Evolutionary conservation across 2,113 vertebrate genomes (phyloP), one percentile per base, ranked within the genome.

Genomic region (Illadopsis cleaveri): DNA sequence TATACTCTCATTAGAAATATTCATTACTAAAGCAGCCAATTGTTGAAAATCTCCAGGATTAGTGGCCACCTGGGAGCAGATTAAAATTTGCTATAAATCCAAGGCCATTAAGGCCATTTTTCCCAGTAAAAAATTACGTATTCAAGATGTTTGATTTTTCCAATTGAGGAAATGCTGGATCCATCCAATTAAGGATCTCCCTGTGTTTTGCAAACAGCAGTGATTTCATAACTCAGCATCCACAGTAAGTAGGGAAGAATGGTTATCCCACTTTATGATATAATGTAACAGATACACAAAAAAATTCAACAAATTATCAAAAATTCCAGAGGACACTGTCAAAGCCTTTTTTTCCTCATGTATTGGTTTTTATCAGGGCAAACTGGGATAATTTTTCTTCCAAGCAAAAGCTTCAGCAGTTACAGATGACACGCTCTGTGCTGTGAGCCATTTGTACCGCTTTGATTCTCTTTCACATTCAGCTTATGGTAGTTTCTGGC

Each of bases 41-140:
- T 88, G 38, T 13, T 89, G 18, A 69, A 90, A 82, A 81, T 93
- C 68, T 96, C 75, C 30, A 71, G 66, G 69, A 92, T 93, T 97
- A 94, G 95, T 82, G 85, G 79, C 89, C 66, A 20, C 65, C 60
- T 85, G 64, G 92, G 84, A 96, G 82, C 51, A 94, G 83, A 54
- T 94, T 93, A 94, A 96, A 93, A 8, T 65, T 87, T 82, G 48
- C 64, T 94, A 60, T 73, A 77, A 89, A 94, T 72, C 45, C 51
- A 92, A 96, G 66, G 50, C 90, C 85, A 95, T 97, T 97, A 96
- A 97, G 60, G 90, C 31, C n/a, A 85, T 94, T 97, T 96, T 53
- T 33, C 18, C 66, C 25, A 35, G 45, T 70, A 73, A n/a, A 65
- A 92, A 90, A 80, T 90, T 88, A 88, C 78, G 93, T 94, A 68